phyloP scores from a whole-genome alignment of 2,113 vertebrate species.

The Phalacrocorax aristotelis region DNA sequence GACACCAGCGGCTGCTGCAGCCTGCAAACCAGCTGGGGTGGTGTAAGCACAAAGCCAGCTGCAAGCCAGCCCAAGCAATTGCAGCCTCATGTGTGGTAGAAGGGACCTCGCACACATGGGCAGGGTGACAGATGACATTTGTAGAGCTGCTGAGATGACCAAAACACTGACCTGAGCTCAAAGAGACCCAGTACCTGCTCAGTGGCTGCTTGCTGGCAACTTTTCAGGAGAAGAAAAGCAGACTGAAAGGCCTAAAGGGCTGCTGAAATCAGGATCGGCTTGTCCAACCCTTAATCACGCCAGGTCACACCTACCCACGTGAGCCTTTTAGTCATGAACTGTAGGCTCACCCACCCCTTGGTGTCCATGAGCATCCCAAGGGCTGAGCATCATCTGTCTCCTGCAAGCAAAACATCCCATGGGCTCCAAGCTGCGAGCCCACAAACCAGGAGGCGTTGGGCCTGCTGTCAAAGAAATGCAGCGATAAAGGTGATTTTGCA shows the following conservation, averaged over 20 bases:
- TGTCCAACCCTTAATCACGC: neutral
- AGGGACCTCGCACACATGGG: rapidly evolving
- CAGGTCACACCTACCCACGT: neutral
- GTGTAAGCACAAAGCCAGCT: neutral
- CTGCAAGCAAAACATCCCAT: neutral
- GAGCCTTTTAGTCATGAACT: rapidly evolving
- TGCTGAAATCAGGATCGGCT: neutral
- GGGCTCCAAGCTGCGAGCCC: neutral
- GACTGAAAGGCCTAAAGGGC: neutral
- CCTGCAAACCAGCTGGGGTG: neutral
- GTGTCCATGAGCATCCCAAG: rapidly evolving
- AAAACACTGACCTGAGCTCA: neutral
- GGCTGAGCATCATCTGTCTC: neutral
- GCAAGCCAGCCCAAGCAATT: no score
- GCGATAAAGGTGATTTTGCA: neutral
- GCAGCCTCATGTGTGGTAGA: neutral
- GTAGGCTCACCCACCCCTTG: rapidly evolving
- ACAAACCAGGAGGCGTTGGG: rapidly evolving
- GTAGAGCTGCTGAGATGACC: neutral
- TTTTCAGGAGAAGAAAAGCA: neutral
- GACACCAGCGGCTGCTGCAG: neutral
- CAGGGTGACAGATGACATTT: neutral
- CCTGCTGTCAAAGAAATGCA: neutral
- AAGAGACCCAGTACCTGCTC: rapidly evolving
- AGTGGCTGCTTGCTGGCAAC: neutral